Conservation (phyloP, 2,113 vertebrate genomes). For the Megatriorchis doriae region DNA sequence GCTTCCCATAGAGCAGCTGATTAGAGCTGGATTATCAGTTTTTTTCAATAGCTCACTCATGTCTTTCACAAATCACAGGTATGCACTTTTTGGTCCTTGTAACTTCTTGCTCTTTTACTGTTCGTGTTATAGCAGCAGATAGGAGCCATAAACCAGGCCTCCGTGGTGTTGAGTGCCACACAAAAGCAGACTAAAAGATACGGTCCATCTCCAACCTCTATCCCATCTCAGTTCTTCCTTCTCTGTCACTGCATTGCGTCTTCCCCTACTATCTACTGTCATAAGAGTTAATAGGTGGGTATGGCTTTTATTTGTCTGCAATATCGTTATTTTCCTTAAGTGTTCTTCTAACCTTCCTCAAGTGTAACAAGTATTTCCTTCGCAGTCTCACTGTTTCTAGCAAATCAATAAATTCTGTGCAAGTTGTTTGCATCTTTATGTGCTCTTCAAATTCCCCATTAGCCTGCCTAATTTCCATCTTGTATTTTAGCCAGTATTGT, state of each 20-base stretch:
- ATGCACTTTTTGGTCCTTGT: background rate
- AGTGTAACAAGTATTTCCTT: background rate
- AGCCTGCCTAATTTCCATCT: slow-evolving; percentile 28
- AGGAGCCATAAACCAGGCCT: background rate
- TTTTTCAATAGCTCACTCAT: background rate
- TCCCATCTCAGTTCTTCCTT: background rate
- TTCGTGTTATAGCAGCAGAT: background rate
- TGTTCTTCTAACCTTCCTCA: background rate
- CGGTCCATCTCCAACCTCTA: background rate
- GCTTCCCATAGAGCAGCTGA: background rate
- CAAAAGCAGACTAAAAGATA: background rate
- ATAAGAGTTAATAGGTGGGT: background rate
- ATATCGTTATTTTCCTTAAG: background rate
- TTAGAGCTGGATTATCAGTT: background rate
- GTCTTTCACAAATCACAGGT: background rate
- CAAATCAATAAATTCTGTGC: background rate
- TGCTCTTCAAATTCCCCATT: slow-evolving; percentile 17
- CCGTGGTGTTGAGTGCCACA: accelerated
- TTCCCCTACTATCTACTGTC: background rate
- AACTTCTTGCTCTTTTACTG: background rate
- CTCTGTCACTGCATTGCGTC: background rate
- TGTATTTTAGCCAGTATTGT: slow-evolving; percentile 19
- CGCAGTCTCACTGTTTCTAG: background rate
- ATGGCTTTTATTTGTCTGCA: background rate
- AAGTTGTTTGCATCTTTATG: background rate